A percentile compares a stretch with the other conserved stretches of the same genome.
Evolutionary conservation across 2,888 invertebrate species (phyloP).

Genomic region (Cataglyphis altisquamis): DNA sequence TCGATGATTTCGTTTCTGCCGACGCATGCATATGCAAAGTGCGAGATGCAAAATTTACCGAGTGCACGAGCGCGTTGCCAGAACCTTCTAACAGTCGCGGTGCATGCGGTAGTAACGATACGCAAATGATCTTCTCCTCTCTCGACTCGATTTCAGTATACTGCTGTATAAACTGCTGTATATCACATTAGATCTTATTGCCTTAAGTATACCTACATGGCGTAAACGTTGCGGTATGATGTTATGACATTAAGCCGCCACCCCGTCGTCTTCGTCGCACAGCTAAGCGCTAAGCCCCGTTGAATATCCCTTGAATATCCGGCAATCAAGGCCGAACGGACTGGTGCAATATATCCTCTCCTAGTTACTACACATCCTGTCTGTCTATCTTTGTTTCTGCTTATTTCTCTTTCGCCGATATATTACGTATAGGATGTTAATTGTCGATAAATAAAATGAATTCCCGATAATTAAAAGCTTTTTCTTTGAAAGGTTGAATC

Average conservation of each 20-base stretch:
- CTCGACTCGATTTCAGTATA: constrained; percentile 61
- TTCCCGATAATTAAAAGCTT: neutral
- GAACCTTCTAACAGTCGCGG: constrained; percentile 49
- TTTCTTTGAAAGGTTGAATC: neutral
- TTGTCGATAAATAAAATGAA: neutral
- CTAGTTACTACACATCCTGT: constrained; percentile 16
- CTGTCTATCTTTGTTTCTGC: neutral
- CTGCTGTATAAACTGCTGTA: constrained; percentile 49
- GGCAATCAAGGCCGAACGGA: constrained; percentile 5
- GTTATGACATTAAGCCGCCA: constrained; percentile 41
- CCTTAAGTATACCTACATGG: constrained; percentile 32
- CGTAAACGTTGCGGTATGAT: constrained; percentile 47
- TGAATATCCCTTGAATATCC: constrained; percentile 37
- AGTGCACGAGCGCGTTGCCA: constrained; percentile 42
- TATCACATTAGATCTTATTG: constrained; percentile 58
- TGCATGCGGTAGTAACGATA: constrained; percentile 68
- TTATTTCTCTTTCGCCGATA: neutral
- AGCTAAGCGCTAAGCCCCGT: constrained; percentile 23
- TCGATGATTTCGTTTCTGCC: constrained; percentile 58
- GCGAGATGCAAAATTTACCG: constrained; percentile 64
- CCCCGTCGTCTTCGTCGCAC: constrained; percentile 19
- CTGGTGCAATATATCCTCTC: neutral
- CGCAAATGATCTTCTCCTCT: constrained; percentile 70
- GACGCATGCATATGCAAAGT: constrained; percentile 68
- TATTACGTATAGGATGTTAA: neutral